A percentile compares a stretch with the other conserved stretches of the same genome.
These are phyloP conservation scores for Gorsachius magnificus DNA, from an alignment of 2,797 vertebrate species.

Conservation along the genomic window DNA sequence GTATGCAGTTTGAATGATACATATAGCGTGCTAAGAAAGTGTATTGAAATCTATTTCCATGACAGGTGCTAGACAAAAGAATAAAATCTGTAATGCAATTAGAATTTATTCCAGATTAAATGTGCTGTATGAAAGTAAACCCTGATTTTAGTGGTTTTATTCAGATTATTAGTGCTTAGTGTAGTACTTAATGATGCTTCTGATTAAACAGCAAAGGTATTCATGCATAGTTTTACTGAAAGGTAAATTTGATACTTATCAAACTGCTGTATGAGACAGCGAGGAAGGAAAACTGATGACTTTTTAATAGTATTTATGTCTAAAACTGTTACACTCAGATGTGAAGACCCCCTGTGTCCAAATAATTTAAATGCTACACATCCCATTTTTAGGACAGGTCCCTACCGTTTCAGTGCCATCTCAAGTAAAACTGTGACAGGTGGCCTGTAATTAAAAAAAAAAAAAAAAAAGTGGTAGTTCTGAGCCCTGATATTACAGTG, in stretches of 20 bases:
- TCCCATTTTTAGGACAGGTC: conserved; percentile 51
- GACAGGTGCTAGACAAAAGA: conserved; percentile 6
- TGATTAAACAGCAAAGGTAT: background rate
- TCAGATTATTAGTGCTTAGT: background rate
- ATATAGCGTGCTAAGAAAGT: background rate
- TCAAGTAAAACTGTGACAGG: conserved; percentile 55
- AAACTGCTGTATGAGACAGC: background rate
- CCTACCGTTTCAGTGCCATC: conserved; percentile 38
- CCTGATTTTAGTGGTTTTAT: background rate
- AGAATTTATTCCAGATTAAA: background rate
- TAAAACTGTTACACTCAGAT: conserved; percentile 22
- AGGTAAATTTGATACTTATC: background rate
- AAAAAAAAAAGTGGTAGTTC: background rate
- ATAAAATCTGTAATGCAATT: background rate
- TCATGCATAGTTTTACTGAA: background rate
- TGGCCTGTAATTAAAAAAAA: conserved; percentile 43
- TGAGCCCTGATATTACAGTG: conserved; percentile 32
- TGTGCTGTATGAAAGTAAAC: background rate
- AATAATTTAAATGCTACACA: conserved; percentile 52
- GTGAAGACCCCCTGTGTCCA: background rate
- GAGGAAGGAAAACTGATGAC: background rate
- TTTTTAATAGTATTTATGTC: conserved; percentile 19
- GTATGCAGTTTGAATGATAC: background rate
- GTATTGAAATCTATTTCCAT: background rate
- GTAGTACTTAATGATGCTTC: background rate